Base-by-base conservation (phyloP, 2,113 vertebrate species). In the Notiomystis cincta region DNA sequence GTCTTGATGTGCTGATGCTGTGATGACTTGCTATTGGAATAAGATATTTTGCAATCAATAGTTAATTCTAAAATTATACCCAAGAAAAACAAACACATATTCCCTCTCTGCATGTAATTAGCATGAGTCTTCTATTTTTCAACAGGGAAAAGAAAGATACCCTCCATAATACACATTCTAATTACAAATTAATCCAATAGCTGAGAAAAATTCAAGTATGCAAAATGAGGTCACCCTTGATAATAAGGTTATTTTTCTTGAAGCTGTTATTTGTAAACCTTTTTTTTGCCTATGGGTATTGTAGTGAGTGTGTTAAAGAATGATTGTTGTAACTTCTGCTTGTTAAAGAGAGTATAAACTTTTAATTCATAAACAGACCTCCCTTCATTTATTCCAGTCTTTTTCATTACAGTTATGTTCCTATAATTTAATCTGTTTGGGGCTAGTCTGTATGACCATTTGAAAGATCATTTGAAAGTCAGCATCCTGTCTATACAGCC, bases 31-130 rank as follows among this genome's bases (percentile, higher is more conserved):
- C 37, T 89, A 81, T 83, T 91, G 58, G 62, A 95, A 94, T 77
- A 87, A 94, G 50, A 78, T 93, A 88, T 86, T 83, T 90, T 73
- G 38, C 27, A 95, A 94, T 95, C 91, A 92, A 90, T 94, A 93
- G 62, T 65, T 93, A 80, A 88, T 81, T 95, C 27, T 84, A 73
- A 94, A 93, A 89, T 90, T 90, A 84, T 45, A 69, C 38, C 6
- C 7, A 81, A 51, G 54, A 35, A 89, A 94, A 95, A 60, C 45
- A 89, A 88, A 69, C 37, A 77, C 21, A 20, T 54, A 89, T 75
- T 94, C 33, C 42, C 35, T 70, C 40, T 91, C 56, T 82, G 69
- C 58, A 88, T 40, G 75, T 62, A 87, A 93, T 91, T 92, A 95
- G 45, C 58, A 62, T 2, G 3, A 58, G 9, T 75, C 70, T 80